Base-by-base conservation (phyloP, 2,113 vertebrate genomes). In the Ctenodactylus gundi region DNA sequence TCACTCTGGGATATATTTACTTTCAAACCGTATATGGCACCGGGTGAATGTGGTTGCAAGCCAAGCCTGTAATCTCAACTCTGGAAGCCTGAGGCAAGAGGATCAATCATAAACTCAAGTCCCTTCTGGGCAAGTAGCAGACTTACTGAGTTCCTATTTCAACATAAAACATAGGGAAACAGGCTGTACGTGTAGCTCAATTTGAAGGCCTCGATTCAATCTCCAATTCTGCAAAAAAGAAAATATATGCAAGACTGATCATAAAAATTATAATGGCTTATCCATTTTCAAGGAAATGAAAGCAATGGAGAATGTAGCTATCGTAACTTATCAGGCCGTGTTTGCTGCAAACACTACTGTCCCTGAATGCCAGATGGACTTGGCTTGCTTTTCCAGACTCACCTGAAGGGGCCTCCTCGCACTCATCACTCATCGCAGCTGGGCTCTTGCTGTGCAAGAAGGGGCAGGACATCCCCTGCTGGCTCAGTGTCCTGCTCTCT, bases 281-380 rank as follows among this genome's bases (percentile, higher is more conserved):
- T 76, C 58, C 76, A 91, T 90, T 85, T 55, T 65, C 36, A 95
- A 83, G 80, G 17, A 90, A 85, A 90, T 67, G 6, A 93, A 93
- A 85, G 86, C 80, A 89, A 60, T 84, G 58, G 18, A 95, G 55
- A 72, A 82, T 68, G 55, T 2, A 84, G 46, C 57, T 72, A 53
- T 57, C 10, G n/a, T 41, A 70, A 51, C 3, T 57, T 67, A 87
- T 64, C 46, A 51, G 20, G 36, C 62, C 89, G 83, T 18, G 21
- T 90, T 96, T 72, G 60, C 83, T 81, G 34, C 17, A 53, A 85
- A 82, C 34, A 27, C 34, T 41, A 18, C 34, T 73, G 58, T n/a
- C n/a, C n/a, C n/a, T n/a, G n/a, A 27, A 18, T 53, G 62, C 18
- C 39, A 44, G 34, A 29, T 57, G 4, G 25, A 46, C 34, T 31